Evolutionary conservation across 30 jellyfish, hydroid and myxozoan species (phyloP).

Genomic region (Hydra vulgaris): DNA sequence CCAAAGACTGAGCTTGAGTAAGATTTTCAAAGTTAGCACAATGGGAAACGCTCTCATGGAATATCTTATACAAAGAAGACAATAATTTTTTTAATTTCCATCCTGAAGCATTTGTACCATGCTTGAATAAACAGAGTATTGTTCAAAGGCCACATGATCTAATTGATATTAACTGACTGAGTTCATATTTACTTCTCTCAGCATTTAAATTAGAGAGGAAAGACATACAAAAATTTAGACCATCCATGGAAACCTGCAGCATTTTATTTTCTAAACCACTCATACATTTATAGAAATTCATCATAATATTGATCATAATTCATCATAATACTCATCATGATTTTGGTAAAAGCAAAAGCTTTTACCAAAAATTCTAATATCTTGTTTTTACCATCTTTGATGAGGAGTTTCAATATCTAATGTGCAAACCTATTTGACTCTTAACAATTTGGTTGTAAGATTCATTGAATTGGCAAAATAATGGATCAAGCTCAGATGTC

Average conservation of each 20-base stretch:
- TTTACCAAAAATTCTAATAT: neutral
- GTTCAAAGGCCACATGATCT: neutral
- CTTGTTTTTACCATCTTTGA: neutral
- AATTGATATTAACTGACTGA: neutral
- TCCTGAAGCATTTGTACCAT: neutral
- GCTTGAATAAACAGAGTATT: neutral
- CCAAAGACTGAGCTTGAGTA: neutral
- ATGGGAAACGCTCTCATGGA: neutral
- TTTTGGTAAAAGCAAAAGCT: neutral
- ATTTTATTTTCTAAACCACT: neutral
- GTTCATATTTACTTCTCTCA: neutral
- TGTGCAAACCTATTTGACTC: neutral
- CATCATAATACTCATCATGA: too few species aligned
- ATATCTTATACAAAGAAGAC: neutral
- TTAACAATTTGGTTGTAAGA: neutral
- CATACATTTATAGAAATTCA: neutral
- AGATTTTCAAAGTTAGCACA: neutral
- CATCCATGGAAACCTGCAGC: neutral
- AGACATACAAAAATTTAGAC: neutral
- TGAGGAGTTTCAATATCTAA: neutral
- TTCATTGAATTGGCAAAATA: neutral
- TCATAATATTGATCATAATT: neutral
- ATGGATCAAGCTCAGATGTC: neutral
- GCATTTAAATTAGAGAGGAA: neutral
- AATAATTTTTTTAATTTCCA: neutral